These are phyloP conservation scores for Morphnarchus princeps DNA, from an alignment of 2,113 vertebrate species.

Conservation along the genomic window DNA sequence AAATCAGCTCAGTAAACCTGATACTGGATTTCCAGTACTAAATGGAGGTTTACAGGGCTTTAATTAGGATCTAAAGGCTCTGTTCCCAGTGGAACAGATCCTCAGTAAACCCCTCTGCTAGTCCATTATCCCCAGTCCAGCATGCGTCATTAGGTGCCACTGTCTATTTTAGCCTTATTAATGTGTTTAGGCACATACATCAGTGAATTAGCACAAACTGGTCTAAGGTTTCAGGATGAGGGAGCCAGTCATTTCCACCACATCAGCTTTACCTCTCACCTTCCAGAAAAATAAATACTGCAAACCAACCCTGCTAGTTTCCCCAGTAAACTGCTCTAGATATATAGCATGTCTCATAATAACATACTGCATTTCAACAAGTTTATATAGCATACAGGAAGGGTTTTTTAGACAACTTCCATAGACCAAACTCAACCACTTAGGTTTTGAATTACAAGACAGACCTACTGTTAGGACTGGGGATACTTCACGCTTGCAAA, in stretches of 20 bases:
- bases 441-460: constrained; percentile 21
- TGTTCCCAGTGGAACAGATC: constrained; percentile 70
- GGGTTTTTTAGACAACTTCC: not conserved
- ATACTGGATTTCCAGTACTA: constrained; percentile 78
- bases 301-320: constrained; percentile 38
- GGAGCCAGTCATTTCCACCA: constrained; percentile 64
- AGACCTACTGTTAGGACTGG: not conserved
- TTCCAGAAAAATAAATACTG: constrained; percentile 56
- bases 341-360: not conserved
- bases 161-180: constrained; percentile 79
- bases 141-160: constrained; percentile 76
- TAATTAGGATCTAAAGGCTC: constrained; percentile 78
- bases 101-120: constrained; percentile 68
- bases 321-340: constrained; percentile 40
- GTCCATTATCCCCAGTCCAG: constrained; percentile 75
- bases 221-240: constrained; percentile 62
- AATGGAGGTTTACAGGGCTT: constrained; percentile 76
- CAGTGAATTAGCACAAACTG: constrained; percentile 69
- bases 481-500: not conserved
- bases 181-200: constrained; percentile 80
- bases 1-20: constrained; percentile 71
- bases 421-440: not conserved
- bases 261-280: constrained; percentile 55
- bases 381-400: constrained; percentile 17
- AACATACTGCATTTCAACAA: constrained; percentile 21